Evolutionary conservation across 2,797 vertebrate genomes (phyloP), one percentile per base, ranked within the genome.

Genomic region (Masticophis lateralis): DNA sequence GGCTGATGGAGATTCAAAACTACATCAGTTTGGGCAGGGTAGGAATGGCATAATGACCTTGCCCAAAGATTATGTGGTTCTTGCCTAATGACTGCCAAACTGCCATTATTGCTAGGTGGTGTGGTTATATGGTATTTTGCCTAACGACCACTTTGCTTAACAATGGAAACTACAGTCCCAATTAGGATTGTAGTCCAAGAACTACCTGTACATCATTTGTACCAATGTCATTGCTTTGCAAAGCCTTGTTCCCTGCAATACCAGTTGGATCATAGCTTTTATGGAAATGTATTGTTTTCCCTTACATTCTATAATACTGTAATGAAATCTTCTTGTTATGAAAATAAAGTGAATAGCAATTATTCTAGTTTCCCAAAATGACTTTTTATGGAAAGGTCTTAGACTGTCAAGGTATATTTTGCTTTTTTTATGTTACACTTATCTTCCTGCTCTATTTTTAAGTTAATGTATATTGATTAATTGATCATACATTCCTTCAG

Each of bases 391-490:
- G 83, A 20, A 95, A 93, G 91, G 86, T 92, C 91, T 51, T 9
- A 63, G 25, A 0, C 61, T 28, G 83, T 2, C 69, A 92, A 60
- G 95, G 74, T 43, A 10, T 53, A 9, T 37, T 91, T 1, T 3
- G 22, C 90, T 93, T 83, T 74, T 90, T 90, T 51, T 83, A 25
- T 28, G 1, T 61, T 59, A 90, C 0, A 51, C 37, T 89, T 88
- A 89, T 74, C 13, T 93, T 6, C 0, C 74, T 0, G 0, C 9
- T 0, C 92, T 90, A 51, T 91, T 93, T 93, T 95, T 95, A 89
- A 43, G 74, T 22, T 90, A 93, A n/a, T 94, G 53, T 92, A 0
- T 92, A 63, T 91, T 92, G 28, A 51, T 95, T 55, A 86, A 88
- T 56, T 89, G 91, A 83, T 28, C 90, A 66, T 47, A 2, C 1